These are phyloP conservation scores for Neolamprologus multifasciatus DNA, from an alignment of 2,797 vertebrate species.

Conservation along the genomic window DNA sequence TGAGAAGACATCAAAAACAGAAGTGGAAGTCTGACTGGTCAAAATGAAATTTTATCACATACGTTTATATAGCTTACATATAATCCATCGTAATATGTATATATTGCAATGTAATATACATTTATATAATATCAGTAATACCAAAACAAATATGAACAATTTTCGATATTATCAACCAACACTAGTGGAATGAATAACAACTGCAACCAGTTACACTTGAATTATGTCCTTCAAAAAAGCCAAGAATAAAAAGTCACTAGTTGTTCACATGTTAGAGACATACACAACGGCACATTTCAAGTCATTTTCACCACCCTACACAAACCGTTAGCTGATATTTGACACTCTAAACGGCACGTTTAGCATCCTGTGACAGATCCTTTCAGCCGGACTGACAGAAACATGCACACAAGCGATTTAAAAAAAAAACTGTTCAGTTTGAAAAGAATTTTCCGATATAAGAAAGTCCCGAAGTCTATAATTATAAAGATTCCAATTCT, in stretches of 20 bases:
- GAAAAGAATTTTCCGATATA: rapidly evolving
- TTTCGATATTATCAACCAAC: not conserved
- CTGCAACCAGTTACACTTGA: not conserved
- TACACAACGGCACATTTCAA: not conserved
- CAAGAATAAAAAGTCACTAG: not conserved
- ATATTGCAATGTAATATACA: not conserved
- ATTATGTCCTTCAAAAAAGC: not conserved
- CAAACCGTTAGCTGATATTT: not conserved
- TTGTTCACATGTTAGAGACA: not conserved
- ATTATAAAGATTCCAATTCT: not conserved
- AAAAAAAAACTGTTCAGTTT: not conserved
- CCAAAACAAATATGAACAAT: not conserved
- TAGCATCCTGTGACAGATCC: conserved; percentile 22
- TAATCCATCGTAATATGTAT: not conserved
- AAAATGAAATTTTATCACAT: not conserved
- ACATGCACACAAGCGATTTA: not conserved
- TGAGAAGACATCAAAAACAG: not conserved
- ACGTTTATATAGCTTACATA: not conserved
- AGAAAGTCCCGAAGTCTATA: not conserved
- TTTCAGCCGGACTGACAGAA: conserved; percentile 34
- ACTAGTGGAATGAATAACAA: not conserved
- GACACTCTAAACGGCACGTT: conserved; percentile 15
- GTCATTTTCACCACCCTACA: not conserved
- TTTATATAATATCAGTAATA: not conserved
- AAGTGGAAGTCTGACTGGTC: not conserved